Base-by-base conservation (phyloP, 2,888 invertebrate species). In the Flexamia atlantica region DNA sequence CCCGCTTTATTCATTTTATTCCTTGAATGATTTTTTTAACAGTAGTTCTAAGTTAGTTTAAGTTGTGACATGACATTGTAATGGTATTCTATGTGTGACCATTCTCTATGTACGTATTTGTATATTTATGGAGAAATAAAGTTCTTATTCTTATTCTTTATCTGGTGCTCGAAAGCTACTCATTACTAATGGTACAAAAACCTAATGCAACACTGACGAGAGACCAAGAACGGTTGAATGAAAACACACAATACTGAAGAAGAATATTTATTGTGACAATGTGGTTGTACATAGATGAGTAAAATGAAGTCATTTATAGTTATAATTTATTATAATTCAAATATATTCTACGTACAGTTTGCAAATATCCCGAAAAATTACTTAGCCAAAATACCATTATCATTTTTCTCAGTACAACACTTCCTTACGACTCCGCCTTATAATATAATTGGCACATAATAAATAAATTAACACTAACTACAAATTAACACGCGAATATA, bases 231-330 rank as follows among this genome's bases (percentile, higher is more conserved):
- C n/a, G n/a, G n/a, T n/a, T n/a, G 25, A 12, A 30, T 28, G 30
- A 64, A 28, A 64, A 36, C 32, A 36, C 70, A 70, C 23, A 70
- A 23, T 36, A 70, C 30, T 70, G 70, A 40, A 40, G 70, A 70
- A 70, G 70, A 70, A 70, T 70, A 40, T 70, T 70, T 70, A 70
- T 70, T 70, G 4, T 32, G 68, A 70, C 40, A 14, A 36, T 70
- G 70, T 70, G 70, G 70, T 36, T 20, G 23, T 70, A 70, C 70
- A 70, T 40, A 20, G 40, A 70, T 70, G 40, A 40, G 40, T 3
- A 70, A 70, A 20, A 36, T 10, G 10, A 40, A 36, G n/a, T 20
- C 20, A 28, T 5, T n/a, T 70, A 40, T 23, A 32, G 23, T 32
- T 30, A 70, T 36, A 70, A 70, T 40, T 70, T 32, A 40, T 30